Conservation (phyloP, 2,888 invertebrate genomes). For the Andrena marginata region DNA sequence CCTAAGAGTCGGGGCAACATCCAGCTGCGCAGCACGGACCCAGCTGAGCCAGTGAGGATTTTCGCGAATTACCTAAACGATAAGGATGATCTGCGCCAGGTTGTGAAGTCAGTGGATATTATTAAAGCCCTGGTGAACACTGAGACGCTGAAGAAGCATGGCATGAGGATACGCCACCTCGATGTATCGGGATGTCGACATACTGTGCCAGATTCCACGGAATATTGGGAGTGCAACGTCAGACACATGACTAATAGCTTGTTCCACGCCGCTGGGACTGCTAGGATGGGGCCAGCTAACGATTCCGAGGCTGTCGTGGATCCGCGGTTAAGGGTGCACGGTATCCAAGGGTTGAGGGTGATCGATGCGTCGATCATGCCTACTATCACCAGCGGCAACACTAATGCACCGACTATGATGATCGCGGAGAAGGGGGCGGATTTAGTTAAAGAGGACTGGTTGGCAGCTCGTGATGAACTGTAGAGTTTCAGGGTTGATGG, state of each 20-base stretch:
- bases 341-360: constrained; percentile 86
- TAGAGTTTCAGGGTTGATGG: not conserved
- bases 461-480: constrained; percentile 32
- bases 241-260: constrained; percentile 87
- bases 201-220: constrained; percentile 75
- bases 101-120: constrained; percentile 80
- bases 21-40: constrained; percentile 86
- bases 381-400: constrained; percentile 87
- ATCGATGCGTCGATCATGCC: constrained; percentile 90
- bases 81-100: constrained; percentile 82
- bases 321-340: constrained; percentile 86
- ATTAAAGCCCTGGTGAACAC: constrained; percentile 73
- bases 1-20: constrained; percentile 85
- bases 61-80: constrained; percentile 86
- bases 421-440: constrained; percentile 89
- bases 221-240: constrained; percentile 85
- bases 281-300: constrained; percentile 87
- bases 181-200: constrained; percentile 76
- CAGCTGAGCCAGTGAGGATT: constrained; percentile 86
- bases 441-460: constrained; percentile 88
- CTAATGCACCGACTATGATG: constrained; percentile 88
- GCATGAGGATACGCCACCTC: constrained; percentile 62
- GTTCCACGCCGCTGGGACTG: constrained; percentile 88
- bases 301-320: constrained; percentile 86
- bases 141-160: constrained; percentile 69